phyloP scores from a whole-genome alignment of 2,888 invertebrate genomes.

The Sarcophaga rosellei region DNA sequence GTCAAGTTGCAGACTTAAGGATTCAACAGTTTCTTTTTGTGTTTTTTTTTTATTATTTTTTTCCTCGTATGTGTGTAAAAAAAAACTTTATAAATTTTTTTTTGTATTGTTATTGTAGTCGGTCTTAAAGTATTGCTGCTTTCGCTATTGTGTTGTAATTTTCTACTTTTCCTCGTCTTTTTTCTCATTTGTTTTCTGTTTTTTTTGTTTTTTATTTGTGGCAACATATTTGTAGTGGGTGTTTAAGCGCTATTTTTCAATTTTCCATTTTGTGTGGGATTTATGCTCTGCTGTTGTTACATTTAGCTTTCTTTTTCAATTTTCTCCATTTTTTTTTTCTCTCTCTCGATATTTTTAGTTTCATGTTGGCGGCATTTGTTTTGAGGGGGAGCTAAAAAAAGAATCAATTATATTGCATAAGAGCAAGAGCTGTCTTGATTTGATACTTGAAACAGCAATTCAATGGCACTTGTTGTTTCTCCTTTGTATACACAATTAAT shows the following conservation, averaged over 20 bases:
- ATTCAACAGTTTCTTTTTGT: conserved; percentile 62
- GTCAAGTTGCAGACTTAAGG: neutral
- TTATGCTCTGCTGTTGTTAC: conserved; percentile 8
- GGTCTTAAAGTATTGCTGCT: conserved; percentile 7
- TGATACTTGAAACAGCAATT: conserved; percentile 15
- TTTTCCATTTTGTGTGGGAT: conserved; percentile 61
- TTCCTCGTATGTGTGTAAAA: conserved; percentile 1
- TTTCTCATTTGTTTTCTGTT: conserved; percentile 12
- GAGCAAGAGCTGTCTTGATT: conserved; percentile 28
- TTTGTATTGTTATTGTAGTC: conserved; percentile 6
- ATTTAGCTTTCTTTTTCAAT: neutral
- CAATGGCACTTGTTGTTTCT: conserved; percentile 33
- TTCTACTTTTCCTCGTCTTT: conserved; percentile 3
- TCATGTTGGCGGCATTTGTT: conserved; percentile 56
- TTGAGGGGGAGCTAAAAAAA: neutral
- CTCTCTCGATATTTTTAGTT: conserved; percentile 43
- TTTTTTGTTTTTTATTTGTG: conserved; percentile 4
- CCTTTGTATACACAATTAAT: conserved; percentile 15
- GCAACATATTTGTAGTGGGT: conserved; percentile 58
- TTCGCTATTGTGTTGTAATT: neutral
- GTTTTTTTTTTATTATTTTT: conserved; percentile 3
- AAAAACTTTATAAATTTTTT: neutral
- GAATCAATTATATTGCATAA: conserved; percentile 33
- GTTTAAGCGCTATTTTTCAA: conserved; percentile 44
- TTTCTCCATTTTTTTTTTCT: neutral